A percentile compares a stretch with the other conserved stretches of the same genome.
Evolutionary conservation across 2,113 vertebrate species (phyloP).

Genomic region (Coregonus clupeaformis): DNA sequence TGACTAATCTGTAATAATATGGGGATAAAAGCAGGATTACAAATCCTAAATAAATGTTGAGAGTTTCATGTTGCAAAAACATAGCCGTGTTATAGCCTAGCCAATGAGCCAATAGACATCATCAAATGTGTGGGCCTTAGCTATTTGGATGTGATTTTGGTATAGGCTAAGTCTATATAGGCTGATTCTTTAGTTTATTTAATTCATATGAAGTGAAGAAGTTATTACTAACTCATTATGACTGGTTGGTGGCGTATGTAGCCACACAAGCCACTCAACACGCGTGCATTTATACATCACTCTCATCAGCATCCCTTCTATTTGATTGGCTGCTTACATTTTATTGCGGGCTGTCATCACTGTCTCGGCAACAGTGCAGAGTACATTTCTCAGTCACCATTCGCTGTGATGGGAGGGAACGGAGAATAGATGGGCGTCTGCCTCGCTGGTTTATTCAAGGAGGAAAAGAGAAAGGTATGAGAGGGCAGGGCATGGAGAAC

Average conservation of each 20-base stretch:
- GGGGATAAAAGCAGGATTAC: too few species aligned
- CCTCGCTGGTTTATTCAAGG: conserved; percentile 18
- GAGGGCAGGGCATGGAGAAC: conserved; percentile 38
- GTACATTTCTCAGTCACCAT: conserved; percentile 52
- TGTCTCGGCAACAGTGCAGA: conserved; percentile 26
- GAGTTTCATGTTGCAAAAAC: too few species aligned
- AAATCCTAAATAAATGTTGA: too few species aligned
- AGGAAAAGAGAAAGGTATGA: conserved; percentile 28
- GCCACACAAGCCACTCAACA: too few species aligned
- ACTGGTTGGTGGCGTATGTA: too few species aligned
- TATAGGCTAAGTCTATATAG: too few species aligned
- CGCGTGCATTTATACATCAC: not conserved
- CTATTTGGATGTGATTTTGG: too few species aligned
- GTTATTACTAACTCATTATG: not conserved
- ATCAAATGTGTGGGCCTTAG: too few species aligned
- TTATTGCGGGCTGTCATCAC: conserved; percentile 65
- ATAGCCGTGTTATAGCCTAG: too few species aligned
- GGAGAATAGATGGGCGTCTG: conserved; percentile 43
- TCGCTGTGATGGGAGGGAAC: conserved; percentile 52
- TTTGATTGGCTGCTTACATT: conserved; percentile 60
- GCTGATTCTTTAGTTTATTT: too few species aligned
- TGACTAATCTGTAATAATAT: too few species aligned
- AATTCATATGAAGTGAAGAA: not conserved
- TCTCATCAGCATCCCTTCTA: conserved; percentile 33
- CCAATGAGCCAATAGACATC: too few species aligned